Percentiles rank a stretch among this genome's conserved stretches.
Evolutionary conservation across 2,888 invertebrate species (phyloP).

Genomic region (Mythimna lalbum): DNA sequence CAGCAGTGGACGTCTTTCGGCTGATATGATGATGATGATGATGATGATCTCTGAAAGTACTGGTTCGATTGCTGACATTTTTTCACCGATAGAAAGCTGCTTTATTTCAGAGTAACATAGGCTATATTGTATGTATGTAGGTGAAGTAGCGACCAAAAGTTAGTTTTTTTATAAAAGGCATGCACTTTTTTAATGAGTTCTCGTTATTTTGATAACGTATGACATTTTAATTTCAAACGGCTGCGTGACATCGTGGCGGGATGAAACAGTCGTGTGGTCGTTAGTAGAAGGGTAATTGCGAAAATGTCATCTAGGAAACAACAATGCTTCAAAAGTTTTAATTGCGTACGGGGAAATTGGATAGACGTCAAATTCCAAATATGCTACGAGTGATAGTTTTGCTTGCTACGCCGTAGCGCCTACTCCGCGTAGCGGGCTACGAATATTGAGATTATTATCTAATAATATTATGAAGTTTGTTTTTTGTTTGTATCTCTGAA

Average conservation of each 20-base stretch:
- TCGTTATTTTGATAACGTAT: too few relatives aligned
- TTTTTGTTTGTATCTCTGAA: too few relatives aligned
- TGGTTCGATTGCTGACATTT: too few relatives aligned
- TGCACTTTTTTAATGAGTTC: neutral
- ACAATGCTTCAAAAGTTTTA: neutral
- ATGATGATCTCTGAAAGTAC: too few relatives aligned
- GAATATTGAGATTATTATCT: neutral
- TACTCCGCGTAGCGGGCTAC: conserved; percentile 28
- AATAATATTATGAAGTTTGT: too few relatives aligned
- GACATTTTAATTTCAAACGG: conserved; percentile 3
- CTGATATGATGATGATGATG: too few relatives aligned
- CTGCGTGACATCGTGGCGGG: neutral
- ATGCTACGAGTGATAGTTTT: conserved; percentile 1
- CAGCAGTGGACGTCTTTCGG: too few relatives aligned
- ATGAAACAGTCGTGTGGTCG: neutral
- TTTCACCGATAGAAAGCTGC: too few relatives aligned
- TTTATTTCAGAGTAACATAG: too few relatives aligned
- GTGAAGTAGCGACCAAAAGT: too few relatives aligned
- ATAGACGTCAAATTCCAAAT: neutral
- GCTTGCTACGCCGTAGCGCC: conserved; percentile 41
- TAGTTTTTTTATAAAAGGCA: neutral
- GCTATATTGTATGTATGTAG: too few relatives aligned
- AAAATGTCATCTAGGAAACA: conserved; percentile 10
- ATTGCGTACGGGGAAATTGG: conserved; percentile 1
- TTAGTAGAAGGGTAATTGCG: conserved; percentile 7